These are phyloP conservation scores for Ailuropoda melanoleuca DNA, from an alignment of 2,113 vertebrate species.

Conservation along the genomic window DNA sequence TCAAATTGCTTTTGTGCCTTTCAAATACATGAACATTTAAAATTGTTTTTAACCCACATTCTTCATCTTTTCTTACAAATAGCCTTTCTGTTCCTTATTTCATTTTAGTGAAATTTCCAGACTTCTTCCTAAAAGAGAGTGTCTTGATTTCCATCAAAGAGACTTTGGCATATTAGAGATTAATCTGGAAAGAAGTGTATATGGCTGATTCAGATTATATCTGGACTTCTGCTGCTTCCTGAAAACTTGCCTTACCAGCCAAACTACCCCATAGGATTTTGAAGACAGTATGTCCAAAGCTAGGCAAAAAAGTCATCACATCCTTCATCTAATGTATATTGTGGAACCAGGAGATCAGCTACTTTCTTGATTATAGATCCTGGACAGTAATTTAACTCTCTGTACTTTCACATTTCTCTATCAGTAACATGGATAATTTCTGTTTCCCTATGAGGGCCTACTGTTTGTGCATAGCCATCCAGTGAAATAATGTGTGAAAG, in stretches of 20 bases:
- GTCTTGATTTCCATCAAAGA: slow-evolving; percentile 2
- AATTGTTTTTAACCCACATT: background rate
- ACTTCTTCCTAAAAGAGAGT: slow-evolving; percentile 32
- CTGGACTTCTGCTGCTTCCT: background rate
- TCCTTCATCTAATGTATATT: background rate
- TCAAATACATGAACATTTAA: background rate
- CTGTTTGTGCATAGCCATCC: background rate
- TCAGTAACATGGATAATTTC: background rate
- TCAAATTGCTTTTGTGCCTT: slow-evolving; percentile 4
- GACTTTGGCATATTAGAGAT: background rate
- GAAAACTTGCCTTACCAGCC: slow-evolving; percentile 2
- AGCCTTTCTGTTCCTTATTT: slow-evolving; percentile 1
- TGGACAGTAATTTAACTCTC: background rate
- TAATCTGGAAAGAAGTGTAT: slow-evolving; percentile 25
- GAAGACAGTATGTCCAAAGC: background rate
- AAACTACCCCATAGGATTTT: background rate
- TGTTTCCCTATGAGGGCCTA: background rate
- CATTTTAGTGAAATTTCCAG: slow-evolving; percentile 40
- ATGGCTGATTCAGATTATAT: background rate
- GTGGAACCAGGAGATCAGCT: background rate
- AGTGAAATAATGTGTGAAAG: background rate
- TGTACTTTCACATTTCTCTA: background rate
- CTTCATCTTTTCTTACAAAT: slow-evolving; percentile 35
- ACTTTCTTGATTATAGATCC: background rate
- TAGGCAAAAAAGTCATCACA: background rate